These are phyloP conservation scores for Aurelia aurita DNA, from an alignment of 30 jellyfish, hydroid and myxozoan genomes.

Conservation along the genomic window DNA sequence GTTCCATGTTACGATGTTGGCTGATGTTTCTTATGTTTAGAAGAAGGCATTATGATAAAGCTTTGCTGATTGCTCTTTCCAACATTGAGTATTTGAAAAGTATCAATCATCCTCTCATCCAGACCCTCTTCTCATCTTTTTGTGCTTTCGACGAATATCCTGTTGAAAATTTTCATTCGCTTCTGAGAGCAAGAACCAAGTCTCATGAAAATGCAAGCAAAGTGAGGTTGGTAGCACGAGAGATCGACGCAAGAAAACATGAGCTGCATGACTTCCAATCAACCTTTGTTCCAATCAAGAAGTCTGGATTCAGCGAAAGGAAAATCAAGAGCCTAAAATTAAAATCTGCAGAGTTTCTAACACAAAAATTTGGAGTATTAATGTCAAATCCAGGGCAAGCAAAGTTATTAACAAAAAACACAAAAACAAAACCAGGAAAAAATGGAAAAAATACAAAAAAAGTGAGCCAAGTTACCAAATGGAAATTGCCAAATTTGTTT, in stretches of 20 bases:
- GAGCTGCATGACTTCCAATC: conserved; percentile 44
- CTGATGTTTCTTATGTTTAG: conserved; percentile 28
- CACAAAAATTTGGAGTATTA: neutral
- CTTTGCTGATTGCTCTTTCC: conserved; percentile 41
- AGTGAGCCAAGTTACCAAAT: neutral
- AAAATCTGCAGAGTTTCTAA: conserved; percentile 18
- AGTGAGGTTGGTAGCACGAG: conserved; percentile 1
- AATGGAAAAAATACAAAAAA: no score
- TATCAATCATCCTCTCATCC: conserved; percentile 16
- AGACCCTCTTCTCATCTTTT: conserved; percentile 5
- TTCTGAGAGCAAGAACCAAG: conserved; percentile 8
- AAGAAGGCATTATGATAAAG: conserved; percentile 48
- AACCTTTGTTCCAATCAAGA: conserved; percentile 43
- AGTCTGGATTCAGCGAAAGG: conserved; percentile 6
- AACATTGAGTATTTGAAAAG: conserved; percentile 19
- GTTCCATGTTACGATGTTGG: conserved; percentile 33
- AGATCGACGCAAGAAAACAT: conserved; percentile 27
- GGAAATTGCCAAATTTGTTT: conserved; percentile 5
- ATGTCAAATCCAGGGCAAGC: neutral
- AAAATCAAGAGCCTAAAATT: conserved; percentile 4
- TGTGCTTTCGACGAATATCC: conserved; percentile 32
- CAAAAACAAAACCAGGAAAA: no score
- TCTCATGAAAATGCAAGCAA: conserved; percentile 11
- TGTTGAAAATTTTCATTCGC: conserved; percentile 38
- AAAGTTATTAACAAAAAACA: no score